A percentile compares a stretch with the other conserved stretches of the same genome.
These are phyloP conservation scores for Anthopleura xanthogrammica DNA, from an alignment of 92 coral and sea anemone species.

Conservation along the genomic window DNA sequence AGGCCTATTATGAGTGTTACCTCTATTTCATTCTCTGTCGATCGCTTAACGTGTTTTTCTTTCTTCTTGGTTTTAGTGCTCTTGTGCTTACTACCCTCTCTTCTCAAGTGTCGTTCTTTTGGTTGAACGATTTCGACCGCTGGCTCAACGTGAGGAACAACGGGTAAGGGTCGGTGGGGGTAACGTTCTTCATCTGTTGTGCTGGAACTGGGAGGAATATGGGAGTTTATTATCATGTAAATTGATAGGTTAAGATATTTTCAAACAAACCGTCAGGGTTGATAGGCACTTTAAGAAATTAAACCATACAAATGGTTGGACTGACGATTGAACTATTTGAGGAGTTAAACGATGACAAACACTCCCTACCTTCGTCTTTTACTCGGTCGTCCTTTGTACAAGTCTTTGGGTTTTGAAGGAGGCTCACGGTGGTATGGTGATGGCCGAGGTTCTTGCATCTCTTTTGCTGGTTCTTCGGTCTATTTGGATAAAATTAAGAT, in stretches of 20 bases:
- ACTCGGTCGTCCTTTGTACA: constrained; percentile 14
- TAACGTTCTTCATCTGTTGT: constrained; percentile 4
- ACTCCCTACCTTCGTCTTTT: neutral
- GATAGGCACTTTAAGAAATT: no score
- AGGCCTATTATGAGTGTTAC: neutral
- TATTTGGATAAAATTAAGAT: neutral
- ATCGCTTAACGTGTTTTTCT: constrained; percentile 24
- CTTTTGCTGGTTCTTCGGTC: neutral
- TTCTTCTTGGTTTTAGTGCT: constrained; percentile 9
- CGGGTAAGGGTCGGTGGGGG: constrained; percentile 28
- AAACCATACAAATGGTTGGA: no score
- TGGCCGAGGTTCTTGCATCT: constrained; percentile 11
- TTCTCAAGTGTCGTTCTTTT: constrained; percentile 22
- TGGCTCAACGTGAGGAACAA: constrained; percentile 21
- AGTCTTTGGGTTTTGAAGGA: constrained; percentile 26
- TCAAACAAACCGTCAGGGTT: no score
- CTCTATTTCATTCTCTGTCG: constrained; percentile 12
- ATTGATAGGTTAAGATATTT: no score
- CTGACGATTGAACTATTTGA: no score
- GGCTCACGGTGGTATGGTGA: constrained; percentile 16
- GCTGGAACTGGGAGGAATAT: neutral
- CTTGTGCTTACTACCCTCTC: constrained; percentile 15
- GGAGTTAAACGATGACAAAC: neutral
- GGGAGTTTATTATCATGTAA: no score
- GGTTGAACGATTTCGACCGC: constrained; percentile 32